Evolutionary conservation across 1,140 invertebrate species (phyloP).

Genomic region (Zaprionus ghesquierei): DNA sequence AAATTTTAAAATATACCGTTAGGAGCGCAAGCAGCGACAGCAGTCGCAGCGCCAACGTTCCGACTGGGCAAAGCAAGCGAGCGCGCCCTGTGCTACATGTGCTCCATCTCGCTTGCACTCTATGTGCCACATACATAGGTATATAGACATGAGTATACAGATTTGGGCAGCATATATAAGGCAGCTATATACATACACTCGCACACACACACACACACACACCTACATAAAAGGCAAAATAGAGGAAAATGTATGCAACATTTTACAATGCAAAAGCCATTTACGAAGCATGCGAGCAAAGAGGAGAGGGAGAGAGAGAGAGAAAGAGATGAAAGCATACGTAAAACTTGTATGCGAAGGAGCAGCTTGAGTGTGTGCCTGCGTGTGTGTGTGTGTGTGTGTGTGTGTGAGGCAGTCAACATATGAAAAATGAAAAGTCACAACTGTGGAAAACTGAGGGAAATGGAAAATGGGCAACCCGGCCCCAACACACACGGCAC

Average conservation of each 20-base stretch:
- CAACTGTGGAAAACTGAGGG: slow-evolving; percentile 36
- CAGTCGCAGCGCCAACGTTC: background rate
- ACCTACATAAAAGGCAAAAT: slow-evolving; percentile 63
- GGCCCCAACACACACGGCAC: slow-evolving; percentile 18
- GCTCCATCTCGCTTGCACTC: slow-evolving; percentile 43
- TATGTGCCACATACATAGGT: slow-evolving; percentile 27
- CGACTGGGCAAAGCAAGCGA: slow-evolving; percentile 20
- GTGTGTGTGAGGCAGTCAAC: slow-evolving; percentile 54
- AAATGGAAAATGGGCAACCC: slow-evolving; percentile 47
- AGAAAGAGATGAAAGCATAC: slow-evolving; percentile 30
- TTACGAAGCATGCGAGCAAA: slow-evolving; percentile 35
- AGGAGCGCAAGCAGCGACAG: slow-evolving; percentile 6
- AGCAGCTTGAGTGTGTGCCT: slow-evolving; percentile 2
- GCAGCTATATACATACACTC: slow-evolving; percentile 7
- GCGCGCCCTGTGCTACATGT: background rate
- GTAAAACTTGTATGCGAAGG: slow-evolving; percentile 32
- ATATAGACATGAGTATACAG: slow-evolving; percentile 38
- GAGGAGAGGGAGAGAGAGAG: slow-evolving; percentile 8
- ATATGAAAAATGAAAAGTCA: slow-evolving; percentile 81
- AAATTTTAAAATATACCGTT: slow-evolving; percentile 78
- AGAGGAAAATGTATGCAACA: slow-evolving; percentile 80
- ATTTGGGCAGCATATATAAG: slow-evolving; percentile 40
- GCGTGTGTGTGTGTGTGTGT: slow-evolving; percentile 8
- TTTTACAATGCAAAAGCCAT: slow-evolving; percentile 81
- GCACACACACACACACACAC: slow-evolving; percentile 17